Evolutionary conservation across 2,797 vertebrate species (phyloP), one percentile per base, ranked within the genome.

Genomic region (Lindbergichthys nudifrons): DNA sequence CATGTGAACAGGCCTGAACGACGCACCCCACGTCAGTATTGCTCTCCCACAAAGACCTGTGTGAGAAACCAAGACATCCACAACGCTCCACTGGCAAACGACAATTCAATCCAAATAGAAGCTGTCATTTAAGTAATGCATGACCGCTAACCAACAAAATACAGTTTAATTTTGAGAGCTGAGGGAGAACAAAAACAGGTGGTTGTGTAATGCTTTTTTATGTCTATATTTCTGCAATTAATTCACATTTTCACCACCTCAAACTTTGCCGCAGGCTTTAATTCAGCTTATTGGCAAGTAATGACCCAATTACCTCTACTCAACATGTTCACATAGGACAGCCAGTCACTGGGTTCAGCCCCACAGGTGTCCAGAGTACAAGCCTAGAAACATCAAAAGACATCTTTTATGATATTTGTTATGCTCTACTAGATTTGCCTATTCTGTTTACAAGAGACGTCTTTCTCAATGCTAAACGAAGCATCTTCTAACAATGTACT

Each of bases 361-460:
- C 91, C 81, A 87, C 90, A 92, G 89, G 90, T 92, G 91, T 92
- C 90, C 89, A 72, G 77, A 66, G 81, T 70, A 70, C 79, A 82
- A 79, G 70, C 75, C 68, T 60, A 72, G 57, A 88, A 79, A 90
- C 90, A 83, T 92, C 88, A 91, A 90, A 88, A 87, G 81, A 75
- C 72, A 75, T 86, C 69, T 75, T 88, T 85, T 93, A 87, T 83
- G 72, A 81, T 86, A 64, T 80, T 65, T 87, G 85, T 88, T 82
- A 91, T 87, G 89, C 77, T 90, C 75, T 48, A 70, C 80, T 90
- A 79, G 50, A 77, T 87, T 84, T 86, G 82, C 63, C 77, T 61
- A 45, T 78, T 90, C 70, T 81, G 63, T 83, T 86, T 66, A 79
- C 36, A 63, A 39, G 59, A 78, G 57, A 84, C 84, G 82, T 88